phyloP scores from a whole-genome alignment of 92 coral and sea anemone species.

The Phenganax marumi region DNA sequence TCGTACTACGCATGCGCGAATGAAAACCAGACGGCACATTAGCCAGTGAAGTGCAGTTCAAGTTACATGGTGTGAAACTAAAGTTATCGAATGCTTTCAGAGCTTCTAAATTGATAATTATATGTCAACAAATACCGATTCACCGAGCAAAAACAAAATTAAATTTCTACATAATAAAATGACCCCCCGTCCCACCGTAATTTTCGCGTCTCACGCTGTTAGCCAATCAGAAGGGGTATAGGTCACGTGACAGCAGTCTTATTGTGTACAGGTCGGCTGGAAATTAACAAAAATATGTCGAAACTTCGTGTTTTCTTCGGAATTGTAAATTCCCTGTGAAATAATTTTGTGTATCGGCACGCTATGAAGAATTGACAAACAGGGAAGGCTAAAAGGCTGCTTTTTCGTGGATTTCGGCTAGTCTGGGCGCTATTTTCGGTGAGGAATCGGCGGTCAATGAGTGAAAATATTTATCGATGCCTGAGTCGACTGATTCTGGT shows the following conservation, averaged over 20 bases:
- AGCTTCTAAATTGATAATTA: not conserved
- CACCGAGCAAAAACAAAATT: slow-evolving; percentile 7
- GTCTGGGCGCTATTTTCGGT: not conserved
- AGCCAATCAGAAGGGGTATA: slow-evolving; percentile 20
- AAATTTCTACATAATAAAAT: slow-evolving; percentile 6
- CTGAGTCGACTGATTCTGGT: slow-evolving; percentile 48
- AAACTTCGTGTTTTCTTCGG: slow-evolving; percentile 40
- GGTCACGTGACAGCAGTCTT: slow-evolving; percentile 37
- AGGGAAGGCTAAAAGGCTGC: not conserved
- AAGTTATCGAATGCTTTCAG: not conserved
- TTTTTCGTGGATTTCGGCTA: not conserved
- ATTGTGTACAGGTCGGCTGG: slow-evolving; percentile 46
- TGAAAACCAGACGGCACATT: not conserved
- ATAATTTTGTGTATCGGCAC: slow-evolving; percentile 36
- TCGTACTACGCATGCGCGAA: not conserved
- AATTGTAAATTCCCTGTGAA: slow-evolving; percentile 9
- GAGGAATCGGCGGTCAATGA: not conserved
- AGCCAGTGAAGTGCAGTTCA: not conserved
- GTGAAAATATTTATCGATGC: slow-evolving; percentile 7
- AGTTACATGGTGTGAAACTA: not conserved
- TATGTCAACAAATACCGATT: slow-evolving; percentile 4
- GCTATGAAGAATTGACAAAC: slow-evolving; percentile 16
- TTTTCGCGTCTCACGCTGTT: not conserved
- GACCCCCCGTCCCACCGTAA: slow-evolving; percentile 20
- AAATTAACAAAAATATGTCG: slow-evolving; percentile 51